Evolutionary conservation across 2,797 vertebrate species (phyloP).

Genomic region (Xyrichtys novacula): DNA sequence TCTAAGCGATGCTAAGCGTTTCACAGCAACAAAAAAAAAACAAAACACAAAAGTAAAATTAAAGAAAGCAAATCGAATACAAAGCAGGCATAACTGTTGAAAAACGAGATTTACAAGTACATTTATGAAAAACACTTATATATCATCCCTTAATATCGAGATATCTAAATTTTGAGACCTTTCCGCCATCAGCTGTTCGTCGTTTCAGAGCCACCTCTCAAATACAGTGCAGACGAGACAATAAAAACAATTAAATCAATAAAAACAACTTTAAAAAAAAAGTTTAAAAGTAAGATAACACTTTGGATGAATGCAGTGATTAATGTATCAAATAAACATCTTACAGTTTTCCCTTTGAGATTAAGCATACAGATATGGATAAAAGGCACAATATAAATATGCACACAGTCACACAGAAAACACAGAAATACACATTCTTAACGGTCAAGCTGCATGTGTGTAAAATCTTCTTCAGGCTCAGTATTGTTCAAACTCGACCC

Average conservation of each 20-base stretch:
- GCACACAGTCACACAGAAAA: slow-evolving; percentile 67
- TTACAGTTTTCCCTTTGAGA: slow-evolving; percentile 80
- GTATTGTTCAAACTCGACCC: slow-evolving; percentile 73
- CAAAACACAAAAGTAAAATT: slow-evolving; percentile 1
- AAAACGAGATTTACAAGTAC: background rate
- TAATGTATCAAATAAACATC: slow-evolving; percentile 61
- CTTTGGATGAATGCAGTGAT: slow-evolving; percentile 72
- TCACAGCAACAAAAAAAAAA: slow-evolving; percentile 51
- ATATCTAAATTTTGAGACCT: background rate
- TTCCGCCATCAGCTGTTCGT: background rate
- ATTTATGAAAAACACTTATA: background rate
- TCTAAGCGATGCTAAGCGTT: slow-evolving; percentile 41
- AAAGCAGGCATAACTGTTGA: background rate
- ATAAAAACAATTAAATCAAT: slow-evolving; percentile 21
- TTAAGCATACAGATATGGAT: slow-evolving; percentile 73
- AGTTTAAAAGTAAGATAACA: slow-evolving; percentile 65
- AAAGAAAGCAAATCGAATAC: slow-evolving; percentile 6
- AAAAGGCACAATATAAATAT: slow-evolving; percentile 88
- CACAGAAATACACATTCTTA: slow-evolving; percentile 81
- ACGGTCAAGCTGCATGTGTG: slow-evolving; percentile 82
- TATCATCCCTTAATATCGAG: background rate
- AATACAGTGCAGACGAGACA: slow-evolving; percentile 59
- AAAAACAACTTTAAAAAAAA: slow-evolving; percentile 29
- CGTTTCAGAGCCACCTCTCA: slow-evolving; percentile 14
- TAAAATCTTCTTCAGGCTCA: slow-evolving; percentile 81